These are phyloP conservation scores for Pteria penguin DNA, from an alignment of 2,888 invertebrate genomes.

Conservation along the genomic window DNA sequence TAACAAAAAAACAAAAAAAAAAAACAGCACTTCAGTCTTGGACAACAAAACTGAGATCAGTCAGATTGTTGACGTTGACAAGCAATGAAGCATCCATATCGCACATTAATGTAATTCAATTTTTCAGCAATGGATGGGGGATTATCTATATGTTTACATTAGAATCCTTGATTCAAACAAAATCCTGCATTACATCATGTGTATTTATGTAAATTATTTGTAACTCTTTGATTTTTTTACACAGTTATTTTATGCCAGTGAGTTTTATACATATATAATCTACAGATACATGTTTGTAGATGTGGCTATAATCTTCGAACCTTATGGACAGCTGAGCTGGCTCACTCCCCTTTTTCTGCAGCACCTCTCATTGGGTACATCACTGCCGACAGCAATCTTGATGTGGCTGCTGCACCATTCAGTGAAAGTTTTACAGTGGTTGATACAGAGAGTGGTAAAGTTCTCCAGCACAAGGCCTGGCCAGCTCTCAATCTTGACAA, in stretches of 20 bases:
- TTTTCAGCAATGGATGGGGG: too few relatives aligned
- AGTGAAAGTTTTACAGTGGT: conserved; percentile 74
- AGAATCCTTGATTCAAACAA: too few relatives aligned
- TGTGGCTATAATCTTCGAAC: conserved; percentile 72
- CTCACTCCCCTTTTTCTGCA: conserved; percentile 73
- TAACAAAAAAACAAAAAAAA: too few relatives aligned
- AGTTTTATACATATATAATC: not conserved
- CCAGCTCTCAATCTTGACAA: conserved; percentile 72
- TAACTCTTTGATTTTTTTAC: not conserved
- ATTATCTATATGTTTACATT: too few relatives aligned
- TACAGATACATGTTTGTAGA: conserved; percentile 52
- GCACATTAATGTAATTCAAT: too few relatives aligned
- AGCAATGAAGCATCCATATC: too few relatives aligned
- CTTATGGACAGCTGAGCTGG: conserved; percentile 75
- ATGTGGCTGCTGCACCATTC: conserved; percentile 74
- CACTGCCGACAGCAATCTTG: conserved; percentile 72
- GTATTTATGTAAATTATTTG: too few relatives aligned
- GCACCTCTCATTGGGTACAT: conserved; percentile 74
- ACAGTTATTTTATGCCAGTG: not conserved
- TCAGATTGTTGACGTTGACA: too few relatives aligned
- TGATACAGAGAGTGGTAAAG: conserved; percentile 67
- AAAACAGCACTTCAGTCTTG: too few relatives aligned
- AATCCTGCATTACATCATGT: too few relatives aligned
- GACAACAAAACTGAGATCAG: too few relatives aligned
- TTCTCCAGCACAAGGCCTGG: conserved; percentile 65